Evolutionary conservation across 2,888 invertebrate genomes (phyloP).

Genomic region (Celastrina argiolus): DNA sequence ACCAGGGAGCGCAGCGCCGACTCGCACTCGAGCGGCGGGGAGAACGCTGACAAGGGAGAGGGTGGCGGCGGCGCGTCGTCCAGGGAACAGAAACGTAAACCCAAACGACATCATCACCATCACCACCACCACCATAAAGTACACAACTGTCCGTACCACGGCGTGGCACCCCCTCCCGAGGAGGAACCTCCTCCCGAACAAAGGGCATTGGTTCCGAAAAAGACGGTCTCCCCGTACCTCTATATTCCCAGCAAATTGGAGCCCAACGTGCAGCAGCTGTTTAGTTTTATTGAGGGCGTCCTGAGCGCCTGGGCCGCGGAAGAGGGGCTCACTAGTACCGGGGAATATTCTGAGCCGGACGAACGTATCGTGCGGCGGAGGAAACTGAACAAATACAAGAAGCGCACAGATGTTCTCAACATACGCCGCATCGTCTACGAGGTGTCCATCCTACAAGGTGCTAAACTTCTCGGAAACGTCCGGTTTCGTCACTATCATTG

Average conservation of each 20-base stretch:
- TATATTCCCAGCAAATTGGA: conserved; percentile 79
- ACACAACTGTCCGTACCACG: conserved; percentile 69
- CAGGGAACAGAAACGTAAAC: conserved; percentile 56
- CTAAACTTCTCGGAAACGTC: conserved; percentile 82
- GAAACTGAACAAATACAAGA: conserved; percentile 79
- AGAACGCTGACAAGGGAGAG: conserved; percentile 62
- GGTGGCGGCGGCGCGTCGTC: conserved; percentile 45
- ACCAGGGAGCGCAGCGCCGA: conserved; percentile 65
- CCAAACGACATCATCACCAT: conserved; percentile 62
- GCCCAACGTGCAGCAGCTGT: conserved; percentile 87
- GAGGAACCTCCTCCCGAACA: conserved; percentile 54
- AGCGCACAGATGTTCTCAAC: conserved; percentile 82
- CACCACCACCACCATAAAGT: conserved; percentile 63
- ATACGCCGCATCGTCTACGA: conserved; percentile 83
- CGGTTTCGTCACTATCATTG: conserved; percentile 89
- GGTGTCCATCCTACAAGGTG: conserved; percentile 82
- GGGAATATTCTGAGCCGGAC: conserved; percentile 85
- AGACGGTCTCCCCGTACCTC: conserved; percentile 73
- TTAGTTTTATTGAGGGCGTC: conserved; percentile 88
- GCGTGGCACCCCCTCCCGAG: conserved; percentile 57
- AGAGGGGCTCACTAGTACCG: conserved; percentile 84
- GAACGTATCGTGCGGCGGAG: conserved; percentile 80
- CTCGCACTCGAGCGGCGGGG: conserved; percentile 71
- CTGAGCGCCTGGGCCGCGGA: conserved; percentile 88
- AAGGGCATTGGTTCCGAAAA: conserved; percentile 57